Percentiles rank a stretch among this genome's conserved stretches.
phyloP scores from a whole-genome alignment of 1,140 invertebrate genomes.

The Macrosteles quadrilineatus region DNA sequence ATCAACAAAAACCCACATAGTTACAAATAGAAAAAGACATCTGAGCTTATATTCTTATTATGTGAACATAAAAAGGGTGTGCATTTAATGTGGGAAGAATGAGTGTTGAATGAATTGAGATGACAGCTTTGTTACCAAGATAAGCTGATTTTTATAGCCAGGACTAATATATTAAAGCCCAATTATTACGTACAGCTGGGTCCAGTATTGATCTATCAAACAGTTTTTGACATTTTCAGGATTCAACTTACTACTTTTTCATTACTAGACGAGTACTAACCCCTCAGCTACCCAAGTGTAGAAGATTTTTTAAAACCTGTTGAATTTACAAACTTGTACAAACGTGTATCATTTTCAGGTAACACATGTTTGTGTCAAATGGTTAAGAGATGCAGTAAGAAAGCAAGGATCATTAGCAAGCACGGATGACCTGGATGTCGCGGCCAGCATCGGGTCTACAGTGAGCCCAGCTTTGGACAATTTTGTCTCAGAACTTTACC shows the following conservation, averaged over 20 bases:
- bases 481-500: slow-evolving; percentile 18
- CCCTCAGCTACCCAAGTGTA: too few species aligned
- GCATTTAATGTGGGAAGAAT: too few species aligned
- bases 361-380: not conserved
- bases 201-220: not conserved
- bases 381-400: not conserved
- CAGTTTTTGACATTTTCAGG: not conserved
- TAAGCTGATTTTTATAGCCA: not conserved
- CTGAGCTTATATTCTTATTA: too few species aligned
- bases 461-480: not conserved
- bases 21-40: too few species aligned
- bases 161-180: not conserved
- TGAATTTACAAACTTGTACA: too few species aligned
- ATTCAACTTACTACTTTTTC: not conserved
- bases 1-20: too few species aligned
- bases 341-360: not conserved
- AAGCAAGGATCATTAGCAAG: not conserved
- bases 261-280: not conserved
- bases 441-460: not conserved
- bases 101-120: not conserved
- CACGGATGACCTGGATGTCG: not conserved
- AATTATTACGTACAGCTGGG: not conserved
- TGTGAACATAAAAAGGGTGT: too few species aligned
- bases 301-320: too few species aligned
- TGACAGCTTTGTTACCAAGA: not conserved